phyloP scores from a whole-genome alignment of 1,140 invertebrate species.

The Zaprionus tsacasi region DNA sequence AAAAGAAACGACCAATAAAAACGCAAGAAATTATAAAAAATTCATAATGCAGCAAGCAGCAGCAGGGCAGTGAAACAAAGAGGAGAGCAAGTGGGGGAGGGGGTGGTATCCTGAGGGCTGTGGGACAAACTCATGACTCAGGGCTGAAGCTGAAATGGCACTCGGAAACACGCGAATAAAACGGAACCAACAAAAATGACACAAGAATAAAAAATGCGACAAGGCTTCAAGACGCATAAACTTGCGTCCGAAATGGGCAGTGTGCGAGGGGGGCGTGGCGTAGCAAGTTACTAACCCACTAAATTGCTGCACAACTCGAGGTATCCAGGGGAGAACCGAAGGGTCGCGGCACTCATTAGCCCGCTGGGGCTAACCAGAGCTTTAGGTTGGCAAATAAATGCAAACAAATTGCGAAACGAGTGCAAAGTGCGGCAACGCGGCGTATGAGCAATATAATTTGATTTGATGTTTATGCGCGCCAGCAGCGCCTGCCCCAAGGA shows the following conservation, averaged over 20 bases:
- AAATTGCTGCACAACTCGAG: neutral
- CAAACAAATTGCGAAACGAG: constrained; percentile 63
- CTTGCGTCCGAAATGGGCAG: constrained; percentile 14
- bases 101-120: neutral
- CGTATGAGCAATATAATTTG: constrained; percentile 81
- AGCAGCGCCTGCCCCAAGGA: neutral
- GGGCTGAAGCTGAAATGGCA: constrained; percentile 32
- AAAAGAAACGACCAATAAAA: constrained; percentile 59
- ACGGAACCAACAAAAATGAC: constrained; percentile 36
- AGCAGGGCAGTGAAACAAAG: constrained; percentile 13
- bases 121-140: constrained; percentile 54
- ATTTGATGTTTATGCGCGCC: constrained; percentile 73
- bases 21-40: constrained; percentile 72
- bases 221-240: constrained; percentile 45
- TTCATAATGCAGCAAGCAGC: constrained; percentile 72
- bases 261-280: neutral
- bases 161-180: constrained; percentile 62
- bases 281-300: neutral
- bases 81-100: neutral
- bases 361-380: constrained; percentile 22
- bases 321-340: neutral
- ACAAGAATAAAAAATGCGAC: constrained; percentile 15
- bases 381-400: constrained; percentile 76
- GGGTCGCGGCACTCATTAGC: constrained; percentile 45
- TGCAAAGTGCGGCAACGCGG: constrained; percentile 54